These are phyloP conservation scores for Drosophila paulistorum DNA, from an alignment of 1,140 invertebrate genomes.

Conservation along the genomic window DNA sequence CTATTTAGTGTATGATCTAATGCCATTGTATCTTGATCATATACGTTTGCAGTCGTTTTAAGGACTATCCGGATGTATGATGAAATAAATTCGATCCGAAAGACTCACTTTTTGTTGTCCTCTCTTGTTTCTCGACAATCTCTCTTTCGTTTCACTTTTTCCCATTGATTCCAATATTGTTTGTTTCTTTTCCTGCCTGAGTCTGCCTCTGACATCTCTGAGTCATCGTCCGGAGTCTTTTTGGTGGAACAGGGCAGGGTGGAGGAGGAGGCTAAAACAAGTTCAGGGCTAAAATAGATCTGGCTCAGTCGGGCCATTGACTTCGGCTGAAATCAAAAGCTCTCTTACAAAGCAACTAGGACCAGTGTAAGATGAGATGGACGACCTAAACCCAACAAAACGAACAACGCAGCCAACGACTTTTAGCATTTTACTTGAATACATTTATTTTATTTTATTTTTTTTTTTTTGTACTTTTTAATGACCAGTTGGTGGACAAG, in stretches of 20 bases:
- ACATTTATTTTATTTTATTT: constrained; percentile 10
- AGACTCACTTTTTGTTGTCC: not conserved
- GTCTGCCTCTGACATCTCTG: not conserved
- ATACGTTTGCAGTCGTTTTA: constrained; percentile 21
- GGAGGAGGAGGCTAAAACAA: not conserved
- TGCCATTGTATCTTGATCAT: constrained; percentile 39
- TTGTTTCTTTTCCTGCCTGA: not conserved
- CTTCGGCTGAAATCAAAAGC: constrained; percentile 24
- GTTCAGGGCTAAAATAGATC: constrained; percentile 13
- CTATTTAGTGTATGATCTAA: constrained; percentile 30
- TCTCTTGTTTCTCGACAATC: not conserved
- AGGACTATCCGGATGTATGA: too few species aligned
- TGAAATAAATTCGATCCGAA: too few species aligned
- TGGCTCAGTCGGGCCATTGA: constrained; percentile 32
- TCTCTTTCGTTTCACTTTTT: not conserved
- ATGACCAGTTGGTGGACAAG: constrained; percentile 47
- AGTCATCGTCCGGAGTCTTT: not conserved
- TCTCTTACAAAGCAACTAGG: constrained; percentile 12
- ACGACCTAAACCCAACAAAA: constrained; percentile 8
- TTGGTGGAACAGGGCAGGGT: not conserved
- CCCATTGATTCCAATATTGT: not conserved
- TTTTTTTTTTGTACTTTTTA: constrained; percentile 52
- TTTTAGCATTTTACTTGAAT: constrained; percentile 15
- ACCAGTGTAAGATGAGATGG: not conserved
- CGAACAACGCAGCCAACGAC: constrained; percentile 1